Evolutionary conservation across 2,888 invertebrate species (phyloP), one percentile per base, ranked within the genome.

Genomic region (Belgica antarctica): DNA sequence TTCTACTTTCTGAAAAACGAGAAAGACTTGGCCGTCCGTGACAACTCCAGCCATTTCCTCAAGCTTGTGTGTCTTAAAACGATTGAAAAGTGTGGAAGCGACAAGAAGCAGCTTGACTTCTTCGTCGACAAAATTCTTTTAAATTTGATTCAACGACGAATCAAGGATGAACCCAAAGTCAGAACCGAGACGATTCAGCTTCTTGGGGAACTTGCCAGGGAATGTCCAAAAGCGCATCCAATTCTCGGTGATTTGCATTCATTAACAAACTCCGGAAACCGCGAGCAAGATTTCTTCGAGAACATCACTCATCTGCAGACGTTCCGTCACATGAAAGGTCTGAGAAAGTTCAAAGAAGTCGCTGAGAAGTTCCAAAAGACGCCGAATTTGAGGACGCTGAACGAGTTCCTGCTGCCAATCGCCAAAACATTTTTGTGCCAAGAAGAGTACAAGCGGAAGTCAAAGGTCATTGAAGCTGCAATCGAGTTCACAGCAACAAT

Each of bases 251-350:
- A 93, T 80, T 80, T 92, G 70, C 82, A 85, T n/a, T 79, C 83
- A 34, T 80, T 91, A 31, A 83, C 86, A 0, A 88, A 89, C 75
- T 84, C 86, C 77, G 81, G 79, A 61, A 94, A 97, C 77, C 78
- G 83, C 7, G 96, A 97, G 78, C 88, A 90, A 0, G 96, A 98
- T 79, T 96, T 98, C 83, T 97, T 96, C 77, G 92, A 94, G 76
- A 97, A 96, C 77, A 87, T 96, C 76, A 86, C 87, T 25, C 96
- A 98, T 81, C 79, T 93, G 59, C 92, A 97, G 82, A 81, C 89
- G 70, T 94, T 96, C 77, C 85, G 95, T 72, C 88, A 92, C 76
- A 89, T 90, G 0, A 85, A 92, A 75, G 96, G 95, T 0, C 77
- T 97, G 59, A 78, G 89, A 15, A 90, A 89, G 75, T 89, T 92